Conservation (phyloP, 2,888 invertebrate genomes). For the Lycophotia porphyrea region DNA sequence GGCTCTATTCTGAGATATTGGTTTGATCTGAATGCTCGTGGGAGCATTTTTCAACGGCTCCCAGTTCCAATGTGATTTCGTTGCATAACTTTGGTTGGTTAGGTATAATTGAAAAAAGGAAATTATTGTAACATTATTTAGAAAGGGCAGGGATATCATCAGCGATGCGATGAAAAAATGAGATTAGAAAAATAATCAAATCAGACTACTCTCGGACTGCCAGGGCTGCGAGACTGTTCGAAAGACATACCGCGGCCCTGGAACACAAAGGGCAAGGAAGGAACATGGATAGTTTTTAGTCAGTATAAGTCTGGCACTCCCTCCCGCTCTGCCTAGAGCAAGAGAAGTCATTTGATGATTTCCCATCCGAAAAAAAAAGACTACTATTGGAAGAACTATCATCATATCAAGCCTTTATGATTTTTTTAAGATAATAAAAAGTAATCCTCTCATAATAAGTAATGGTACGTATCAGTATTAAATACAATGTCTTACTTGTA, state of each 20-base stretch:
- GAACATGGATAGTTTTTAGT: too few species aligned
- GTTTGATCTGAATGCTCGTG: constrained; percentile 12
- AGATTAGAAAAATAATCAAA: not conserved
- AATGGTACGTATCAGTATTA: not conserved
- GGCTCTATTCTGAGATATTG: constrained; percentile 27
- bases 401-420: not conserved
- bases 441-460: too few species aligned
- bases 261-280: too few species aligned
- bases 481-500: not conserved
- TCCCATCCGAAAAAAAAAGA: too few species aligned
- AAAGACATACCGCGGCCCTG: too few species aligned
- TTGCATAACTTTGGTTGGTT: constrained; percentile 9
- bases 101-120: constrained; percentile 15
- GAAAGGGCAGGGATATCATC: not conserved
- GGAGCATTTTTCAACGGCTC: constrained; percentile 15
- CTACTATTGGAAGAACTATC: too few species aligned
- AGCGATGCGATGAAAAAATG: not conserved
- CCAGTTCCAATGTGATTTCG: constrained; percentile 19
- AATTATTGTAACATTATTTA: constrained; percentile 1
- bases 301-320: too few species aligned
- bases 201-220: not conserved
- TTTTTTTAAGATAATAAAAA: not conserved
- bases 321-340: too few species aligned
- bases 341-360: too few species aligned
- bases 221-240: too few species aligned